Conservation (phyloP, 2,113 vertebrate genomes). For the Cheirogaleus medius region DNA sequence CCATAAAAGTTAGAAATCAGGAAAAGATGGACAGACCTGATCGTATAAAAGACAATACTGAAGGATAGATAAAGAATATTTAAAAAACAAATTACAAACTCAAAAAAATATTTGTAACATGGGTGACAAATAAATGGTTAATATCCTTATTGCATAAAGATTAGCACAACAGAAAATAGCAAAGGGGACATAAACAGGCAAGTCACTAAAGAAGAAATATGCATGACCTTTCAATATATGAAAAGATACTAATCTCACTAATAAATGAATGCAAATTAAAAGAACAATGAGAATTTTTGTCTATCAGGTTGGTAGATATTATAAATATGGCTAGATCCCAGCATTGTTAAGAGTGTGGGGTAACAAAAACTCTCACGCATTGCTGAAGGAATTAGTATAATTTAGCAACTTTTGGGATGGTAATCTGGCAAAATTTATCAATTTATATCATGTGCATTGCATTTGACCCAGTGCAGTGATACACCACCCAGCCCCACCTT, state of each 20-base stretch:
- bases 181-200: neutral
- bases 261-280: constrained; percentile 49
- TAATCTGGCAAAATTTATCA: neutral
- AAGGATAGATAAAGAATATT: neutral
- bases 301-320: neutral
- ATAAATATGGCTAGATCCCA: neutral
- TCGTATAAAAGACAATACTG: neutral
- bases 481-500: neutral
- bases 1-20: neutral
- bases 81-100: neutral
- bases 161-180: constrained; percentile 11
- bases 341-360: neutral
- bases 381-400: neutral
- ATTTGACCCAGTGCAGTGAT: neutral
- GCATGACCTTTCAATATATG: constrained; percentile 37
- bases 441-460: neutral
- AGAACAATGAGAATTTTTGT: constrained; percentile 16
- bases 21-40: neutral
- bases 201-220: constrained; percentile 53
- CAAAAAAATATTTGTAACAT: neutral
- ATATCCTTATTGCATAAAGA: neutral
- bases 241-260: constrained; percentile 42
- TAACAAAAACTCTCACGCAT: neutral
- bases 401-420: neutral
- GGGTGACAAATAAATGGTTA: neutral